Conservation (phyloP, 2,113 vertebrate species). For the Oncorhynchus nerka region DNA sequence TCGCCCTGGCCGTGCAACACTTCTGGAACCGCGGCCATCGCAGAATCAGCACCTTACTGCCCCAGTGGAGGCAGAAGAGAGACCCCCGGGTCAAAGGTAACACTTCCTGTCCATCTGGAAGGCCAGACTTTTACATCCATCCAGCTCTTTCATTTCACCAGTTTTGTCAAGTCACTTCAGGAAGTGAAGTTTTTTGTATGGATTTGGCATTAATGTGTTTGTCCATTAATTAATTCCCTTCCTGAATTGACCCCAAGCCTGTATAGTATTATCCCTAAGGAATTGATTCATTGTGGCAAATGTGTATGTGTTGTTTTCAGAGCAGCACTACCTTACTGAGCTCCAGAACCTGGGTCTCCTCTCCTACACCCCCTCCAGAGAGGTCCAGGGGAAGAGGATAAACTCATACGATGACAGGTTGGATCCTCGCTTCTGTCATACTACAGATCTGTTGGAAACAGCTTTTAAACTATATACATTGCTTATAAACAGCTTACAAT, state of each 20-base stretch:
- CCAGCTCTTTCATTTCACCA: no score
- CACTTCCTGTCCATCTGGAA: background rate
- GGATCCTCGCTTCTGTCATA: background rate
- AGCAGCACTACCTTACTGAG: conserved; percentile 79
- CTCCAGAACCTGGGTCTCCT: conserved; percentile 80
- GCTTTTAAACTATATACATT: background rate
- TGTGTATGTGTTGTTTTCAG: conserved; percentile 57
- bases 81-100: conserved; percentile 80
- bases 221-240: no score
- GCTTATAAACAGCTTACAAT: background rate
- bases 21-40: conserved; percentile 88
- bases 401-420: conserved; percentile 87
- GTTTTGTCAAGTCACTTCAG: no score
- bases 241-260: no score
- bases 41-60: conserved; percentile 78
- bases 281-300: no score
- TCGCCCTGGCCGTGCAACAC: conserved; percentile 85
- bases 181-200: background rate
- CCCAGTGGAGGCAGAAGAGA: conserved; percentile 82
- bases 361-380: conserved; percentile 83
- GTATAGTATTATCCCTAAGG: no score
- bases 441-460: background rate
- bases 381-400: conserved; percentile 82
- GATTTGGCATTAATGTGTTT: background rate
- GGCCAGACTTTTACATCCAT: no score